These are phyloP conservation scores for Mycteria americana DNA, from an alignment of 2,797 vertebrate genomes.

Conservation along the genomic window DNA sequence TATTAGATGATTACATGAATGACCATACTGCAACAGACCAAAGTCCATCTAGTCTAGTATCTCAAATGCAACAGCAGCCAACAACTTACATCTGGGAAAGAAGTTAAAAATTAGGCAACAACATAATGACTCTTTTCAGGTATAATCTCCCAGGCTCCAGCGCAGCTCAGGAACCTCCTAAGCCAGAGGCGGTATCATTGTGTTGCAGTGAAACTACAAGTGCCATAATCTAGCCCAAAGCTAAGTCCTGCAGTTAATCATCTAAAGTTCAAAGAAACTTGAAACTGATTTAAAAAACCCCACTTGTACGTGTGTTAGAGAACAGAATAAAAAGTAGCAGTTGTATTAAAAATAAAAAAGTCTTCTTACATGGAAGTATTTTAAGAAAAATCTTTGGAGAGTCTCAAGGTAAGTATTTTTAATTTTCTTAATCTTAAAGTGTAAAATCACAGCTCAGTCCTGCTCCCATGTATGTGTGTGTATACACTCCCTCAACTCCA, in stretches of 20 bases:
- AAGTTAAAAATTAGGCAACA: background rate
- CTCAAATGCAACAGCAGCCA: background rate
- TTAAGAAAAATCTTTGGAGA: background rate
- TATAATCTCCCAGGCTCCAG: background rate
- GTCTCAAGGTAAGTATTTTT: background rate
- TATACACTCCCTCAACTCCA: background rate
- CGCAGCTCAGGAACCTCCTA: background rate
- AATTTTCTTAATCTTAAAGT: background rate
- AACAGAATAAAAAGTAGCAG: background rate
- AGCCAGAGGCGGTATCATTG: background rate
- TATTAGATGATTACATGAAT: background rate
- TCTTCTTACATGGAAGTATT: background rate
- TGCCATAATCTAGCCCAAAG: background rate
- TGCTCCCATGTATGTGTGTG: background rate
- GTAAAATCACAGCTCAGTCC: background rate
- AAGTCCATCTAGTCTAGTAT: background rate
- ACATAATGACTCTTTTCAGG: background rate
- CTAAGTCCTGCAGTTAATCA: background rate
- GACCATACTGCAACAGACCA: background rate
- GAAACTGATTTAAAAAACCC: background rate
- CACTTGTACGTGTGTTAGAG: accelerated
- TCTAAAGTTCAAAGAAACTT: background rate
- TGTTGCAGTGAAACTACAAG: background rate
- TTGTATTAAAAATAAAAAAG: background rate
- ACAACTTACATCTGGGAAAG: background rate